Evolutionary conservation across 23 tunicate species (phyloP), one percentile per base, ranked within the genome.

Genomic region (Trididemnum miniatum): DNA sequence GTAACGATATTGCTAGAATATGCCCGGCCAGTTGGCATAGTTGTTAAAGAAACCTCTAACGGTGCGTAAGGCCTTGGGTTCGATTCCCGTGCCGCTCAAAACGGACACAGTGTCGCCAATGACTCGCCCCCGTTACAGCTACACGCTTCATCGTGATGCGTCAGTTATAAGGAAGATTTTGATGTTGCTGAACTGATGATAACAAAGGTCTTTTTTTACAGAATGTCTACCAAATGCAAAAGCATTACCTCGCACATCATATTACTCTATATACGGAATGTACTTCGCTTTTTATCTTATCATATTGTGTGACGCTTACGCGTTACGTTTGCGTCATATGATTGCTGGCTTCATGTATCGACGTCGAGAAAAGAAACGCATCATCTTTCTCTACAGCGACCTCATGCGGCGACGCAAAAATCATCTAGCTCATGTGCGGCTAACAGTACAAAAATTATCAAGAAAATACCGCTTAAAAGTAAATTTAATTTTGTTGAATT

Each of bases 391-490:
- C 22, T 91, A 91, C 54, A 86, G 85, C 85, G 90, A 91, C 79
- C 81, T 91, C 35, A 51, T 91, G 81, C 88, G 97, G 59, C 84
- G 84, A 27, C 54, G 90, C 31, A 91, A 91, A 75, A 80, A 91
- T 40, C 80, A 82, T 20, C 35, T 91, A 23, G 35, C 26, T 20
- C 77, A 79, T 35, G 87, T 86, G 36, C 39, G 87, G 24, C 52
- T 72, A 77, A 66, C 90, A 15, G 86, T 91, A 37, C 79, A 49
- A 77, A 91, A 91, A 66, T 51, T 91, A 80, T 90, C 97, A 4
- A 35, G 83, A 34, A 91, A 78, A 31, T 65, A 71, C 26, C 71
- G 76, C n/a, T 80, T 91, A 29, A 77, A 74, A 34, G 97, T 90
- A 74, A 64, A 64, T 65, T 22, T 4, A 24, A 34, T 12, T 28